Conservation (phyloP, 2,113 vertebrate species). For the Urocolius indicus region DNA sequence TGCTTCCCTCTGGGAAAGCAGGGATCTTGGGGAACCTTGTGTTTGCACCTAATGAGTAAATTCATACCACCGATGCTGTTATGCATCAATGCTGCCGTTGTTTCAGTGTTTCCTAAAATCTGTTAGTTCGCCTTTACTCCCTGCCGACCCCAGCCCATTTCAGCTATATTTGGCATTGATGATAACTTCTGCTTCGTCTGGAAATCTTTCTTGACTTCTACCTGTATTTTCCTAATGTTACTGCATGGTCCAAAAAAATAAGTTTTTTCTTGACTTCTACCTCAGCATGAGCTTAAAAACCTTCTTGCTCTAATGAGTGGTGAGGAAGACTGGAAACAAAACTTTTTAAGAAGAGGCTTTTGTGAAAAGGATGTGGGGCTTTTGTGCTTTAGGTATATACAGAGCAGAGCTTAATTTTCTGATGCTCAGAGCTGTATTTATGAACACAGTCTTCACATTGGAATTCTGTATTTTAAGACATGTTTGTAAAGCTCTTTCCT, state of each 20-base stretch:
- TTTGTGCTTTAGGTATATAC: not conserved
- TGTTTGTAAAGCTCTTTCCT: not conserved
- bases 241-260: not conserved
- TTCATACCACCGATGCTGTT: not conserved
- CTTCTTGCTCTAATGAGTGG: not conserved
- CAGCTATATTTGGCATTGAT: not conserved
- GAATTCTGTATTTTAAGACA: not conserved
- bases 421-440: not conserved
- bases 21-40: not conserved
- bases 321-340: not conserved
- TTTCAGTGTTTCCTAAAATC: not conserved
- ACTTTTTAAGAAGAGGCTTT: not conserved
- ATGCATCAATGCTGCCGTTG: rapidly evolving
- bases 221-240: not conserved
- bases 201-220: not conserved
- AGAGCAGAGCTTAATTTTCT: not conserved
- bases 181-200: not conserved
- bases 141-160: not conserved
- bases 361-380: not conserved
- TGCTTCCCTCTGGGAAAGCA: not conserved
- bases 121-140: rapidly evolving
- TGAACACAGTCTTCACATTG: rapidly evolving
- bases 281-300: not conserved
- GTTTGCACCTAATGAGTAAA: not conserved
- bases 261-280: rapidly evolving